Conservation (phyloP, 2,797 vertebrate genomes). For the Danio kyathit region DNA sequence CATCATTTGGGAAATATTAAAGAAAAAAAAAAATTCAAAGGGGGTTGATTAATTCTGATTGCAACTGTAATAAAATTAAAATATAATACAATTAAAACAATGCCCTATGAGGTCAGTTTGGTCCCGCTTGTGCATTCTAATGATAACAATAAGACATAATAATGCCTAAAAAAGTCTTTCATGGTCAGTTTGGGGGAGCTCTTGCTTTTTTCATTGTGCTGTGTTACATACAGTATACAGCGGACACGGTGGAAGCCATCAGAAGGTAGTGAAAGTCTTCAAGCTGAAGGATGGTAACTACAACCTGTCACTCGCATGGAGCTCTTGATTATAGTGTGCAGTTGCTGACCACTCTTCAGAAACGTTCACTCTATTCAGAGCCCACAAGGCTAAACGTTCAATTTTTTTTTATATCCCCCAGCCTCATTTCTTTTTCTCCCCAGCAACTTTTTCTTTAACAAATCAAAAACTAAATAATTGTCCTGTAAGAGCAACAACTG, state of each 20-base stretch:
- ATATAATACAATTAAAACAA: too few relatives aligned
- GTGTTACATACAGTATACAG: conserved; percentile 21
- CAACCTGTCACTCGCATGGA: conserved; percentile 72
- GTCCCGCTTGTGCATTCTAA: too few relatives aligned
- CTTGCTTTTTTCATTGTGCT: conserved; percentile 19
- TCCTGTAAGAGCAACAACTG: conserved; percentile 30
- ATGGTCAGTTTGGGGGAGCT: not conserved
- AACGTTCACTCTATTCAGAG: conserved; percentile 55
- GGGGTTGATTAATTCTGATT: too few relatives aligned
- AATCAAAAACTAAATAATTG: conserved; percentile 26
- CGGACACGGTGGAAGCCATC: conserved; percentile 35
- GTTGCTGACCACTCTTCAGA: conserved; percentile 55
- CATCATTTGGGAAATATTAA: too few relatives aligned
- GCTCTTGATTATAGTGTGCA: conserved; percentile 76
- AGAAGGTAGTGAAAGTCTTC: conserved; percentile 65
- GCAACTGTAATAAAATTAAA: too few relatives aligned
- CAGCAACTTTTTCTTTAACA: conserved; percentile 7
- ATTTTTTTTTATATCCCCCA: conserved; percentile 28
- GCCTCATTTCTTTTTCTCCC: not conserved
- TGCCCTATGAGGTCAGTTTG: too few relatives aligned
- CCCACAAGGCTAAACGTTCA: conserved; percentile 57
- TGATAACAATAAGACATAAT: too few relatives aligned
- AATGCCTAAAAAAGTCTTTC: not conserved
- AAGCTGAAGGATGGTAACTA: conserved; percentile 65
- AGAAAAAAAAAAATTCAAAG: too few relatives aligned